Conservation (phyloP, 2,797 vertebrate species). For the Gastrophryne carolinensis region DNA sequence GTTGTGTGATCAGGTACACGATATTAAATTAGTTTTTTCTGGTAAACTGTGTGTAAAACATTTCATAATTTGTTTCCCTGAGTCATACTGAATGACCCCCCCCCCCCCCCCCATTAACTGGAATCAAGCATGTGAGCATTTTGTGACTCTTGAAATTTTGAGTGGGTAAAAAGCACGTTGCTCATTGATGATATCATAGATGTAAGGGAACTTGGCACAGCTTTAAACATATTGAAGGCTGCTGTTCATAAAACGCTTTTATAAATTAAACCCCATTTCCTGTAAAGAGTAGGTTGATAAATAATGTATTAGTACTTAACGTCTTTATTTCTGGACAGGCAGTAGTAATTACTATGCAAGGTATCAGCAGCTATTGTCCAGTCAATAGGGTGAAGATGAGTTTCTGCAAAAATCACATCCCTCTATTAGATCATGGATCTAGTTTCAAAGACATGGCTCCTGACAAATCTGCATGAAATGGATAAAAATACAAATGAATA, state of each 20-base stretch:
- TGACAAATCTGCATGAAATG: no score
- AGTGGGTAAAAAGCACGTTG: conserved; percentile 10
- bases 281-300: conserved; percentile 23
- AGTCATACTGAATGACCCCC: no score
- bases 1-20: no score
- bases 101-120: no score
- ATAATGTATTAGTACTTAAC: conserved; percentile 38
- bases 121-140: no score
- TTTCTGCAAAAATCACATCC: no score
- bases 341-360: background rate
- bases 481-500: no score
- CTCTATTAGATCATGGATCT: no score
- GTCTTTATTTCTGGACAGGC: background rate
- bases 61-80: no score
- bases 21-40: no score
- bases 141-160: conserved; percentile 14
- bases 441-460: no score
- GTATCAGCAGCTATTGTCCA: background rate
- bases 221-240: background rate
- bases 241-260: conserved; percentile 38
- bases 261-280: conserved; percentile 29
- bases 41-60: no score
- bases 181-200: conserved; percentile 31
- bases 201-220: conserved; percentile 25
- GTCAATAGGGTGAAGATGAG: background rate